phyloP scores from a whole-genome alignment of 2,113 vertebrate genomes.

The Enhydra lutris region DNA sequence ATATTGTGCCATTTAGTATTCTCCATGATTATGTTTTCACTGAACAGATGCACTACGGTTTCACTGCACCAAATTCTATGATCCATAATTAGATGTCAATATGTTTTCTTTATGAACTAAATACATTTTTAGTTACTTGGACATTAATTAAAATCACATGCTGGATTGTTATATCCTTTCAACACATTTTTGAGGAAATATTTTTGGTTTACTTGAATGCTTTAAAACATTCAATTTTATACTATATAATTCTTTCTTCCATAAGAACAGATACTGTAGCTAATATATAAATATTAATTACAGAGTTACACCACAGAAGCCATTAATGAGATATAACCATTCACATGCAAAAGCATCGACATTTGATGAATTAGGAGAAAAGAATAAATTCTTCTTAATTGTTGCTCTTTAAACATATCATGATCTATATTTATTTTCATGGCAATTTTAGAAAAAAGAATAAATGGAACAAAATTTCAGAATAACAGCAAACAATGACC shows the following conservation, averaged over 20 bases:
- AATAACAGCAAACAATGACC: slow-evolving; percentile 25
- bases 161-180: slow-evolving; percentile 85
- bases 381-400: slow-evolving; percentile 9
- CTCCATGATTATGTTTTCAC: slow-evolving; percentile 83
- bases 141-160: slow-evolving; percentile 88
- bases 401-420: slow-evolving; percentile 30
- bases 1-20: slow-evolving; percentile 83
- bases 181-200: slow-evolving; percentile 83
- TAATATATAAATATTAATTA: slow-evolving; percentile 78
- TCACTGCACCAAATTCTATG: slow-evolving; percentile 84
- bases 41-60: slow-evolving; percentile 87
- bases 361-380: slow-evolving; percentile 59
- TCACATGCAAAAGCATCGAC: slow-evolving; percentile 50
- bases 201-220: slow-evolving; percentile 81
- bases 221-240: slow-evolving; percentile 78
- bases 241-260: slow-evolving; percentile 65
- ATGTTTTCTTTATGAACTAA: slow-evolving; percentile 89
- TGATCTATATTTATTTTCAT: slow-evolving; percentile 50
- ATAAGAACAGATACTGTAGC: slow-evolving; percentile 51
- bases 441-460: slow-evolving; percentile 35
- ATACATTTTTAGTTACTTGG: slow-evolving; percentile 88
- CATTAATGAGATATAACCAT: slow-evolving; percentile 65
- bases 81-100: slow-evolving; percentile 89
- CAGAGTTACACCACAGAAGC: slow-evolving; percentile 49
- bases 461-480: slow-evolving; percentile 32